Percentiles rank a stretch among this genome's conserved stretches.
Conservation (phyloP, 2,888 invertebrate species). For the Glaucopsyche alexis region DNA sequence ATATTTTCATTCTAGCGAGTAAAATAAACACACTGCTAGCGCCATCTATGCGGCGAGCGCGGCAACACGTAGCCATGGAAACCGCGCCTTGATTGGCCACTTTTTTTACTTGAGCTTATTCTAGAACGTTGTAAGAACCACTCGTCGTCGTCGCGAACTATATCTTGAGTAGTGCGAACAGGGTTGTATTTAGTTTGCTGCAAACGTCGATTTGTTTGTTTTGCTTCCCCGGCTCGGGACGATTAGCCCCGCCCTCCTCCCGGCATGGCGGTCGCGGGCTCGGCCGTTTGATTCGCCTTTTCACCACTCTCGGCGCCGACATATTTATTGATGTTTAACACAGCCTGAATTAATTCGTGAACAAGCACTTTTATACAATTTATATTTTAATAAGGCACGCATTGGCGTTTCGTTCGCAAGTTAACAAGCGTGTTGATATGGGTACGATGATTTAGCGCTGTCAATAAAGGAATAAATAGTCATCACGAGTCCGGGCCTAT, state of each 20-base stretch:
- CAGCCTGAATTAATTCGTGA: constrained; percentile 26
- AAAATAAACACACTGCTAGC: constrained; percentile 36
- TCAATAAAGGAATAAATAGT: constrained; percentile 14
- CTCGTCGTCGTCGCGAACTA: constrained; percentile 48
- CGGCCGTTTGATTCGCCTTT: constrained; percentile 62
- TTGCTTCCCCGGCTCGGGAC: constrained; percentile 45
- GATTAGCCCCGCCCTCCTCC: constrained; percentile 74
- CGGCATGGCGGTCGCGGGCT: constrained; percentile 68
- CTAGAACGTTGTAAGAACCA: constrained; percentile 53
- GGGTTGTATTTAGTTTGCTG: constrained; percentile 50
- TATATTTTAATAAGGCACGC: constrained; percentile 25
- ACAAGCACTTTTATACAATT: constrained; percentile 16
- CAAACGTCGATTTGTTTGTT: constrained; percentile 41
- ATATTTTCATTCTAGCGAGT: no score
- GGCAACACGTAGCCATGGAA: constrained; percentile 63
- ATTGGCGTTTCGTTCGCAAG: not conserved
- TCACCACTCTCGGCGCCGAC: constrained; percentile 30
- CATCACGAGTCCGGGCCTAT: constrained; percentile 2
- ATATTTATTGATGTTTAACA: constrained; percentile 30
- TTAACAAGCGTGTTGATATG: constrained; percentile 11
- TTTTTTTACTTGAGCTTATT: constrained; percentile 47
- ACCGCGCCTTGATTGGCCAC: constrained; percentile 75
- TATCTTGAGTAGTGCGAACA: constrained; percentile 48
- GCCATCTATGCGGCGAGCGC: constrained; percentile 62
- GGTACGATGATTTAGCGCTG: constrained; percentile 7